Base-by-base conservation (phyloP, 92 coral and sea anemone genomes). In the Parazoanthus darwini region DNA sequence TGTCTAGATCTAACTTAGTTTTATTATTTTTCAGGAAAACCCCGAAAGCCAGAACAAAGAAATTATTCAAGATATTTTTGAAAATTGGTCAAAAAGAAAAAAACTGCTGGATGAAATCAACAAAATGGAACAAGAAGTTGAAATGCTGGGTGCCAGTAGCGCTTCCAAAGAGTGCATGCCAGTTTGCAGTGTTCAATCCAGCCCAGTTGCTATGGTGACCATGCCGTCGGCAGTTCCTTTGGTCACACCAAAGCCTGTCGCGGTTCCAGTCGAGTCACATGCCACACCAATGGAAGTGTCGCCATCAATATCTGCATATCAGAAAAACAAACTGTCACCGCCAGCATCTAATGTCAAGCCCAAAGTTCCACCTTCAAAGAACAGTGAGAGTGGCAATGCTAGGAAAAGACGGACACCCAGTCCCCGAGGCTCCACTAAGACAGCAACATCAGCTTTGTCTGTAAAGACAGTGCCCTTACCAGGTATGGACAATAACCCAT, bases 81-180 rank as follows among this genome's bases (percentile, higher is more conserved):
- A 97, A 72, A 94, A 90, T 78, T 93, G 92, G 83, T 90, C 90
- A 48, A 94, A 89, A 73, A 89, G 96, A 56, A 93, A 94, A 85
- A 91, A 89, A 10, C 91, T 97, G 58, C 82, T 97, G 42, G 94
- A 93, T n/a, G 83, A 93, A 83, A 93, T 97, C 7, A 91, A 86
- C 75, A 91, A 85, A 73, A 87, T 97, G 59, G 94, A 97, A 86
- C 86, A 86, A 75, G 98, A 95, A 48, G 87, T 92, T 59, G 92
- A 88, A 42, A 90, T 80, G 15, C 93, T 89, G 23, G 89, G 68
- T 78, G 74, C 85, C 23, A 70, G 80, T 43, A 16, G n/a, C 33
- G 58, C n/a, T 51, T 22, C 75, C 36, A 79, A 80, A 56, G 86
- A 48, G 59, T 42, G 22, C 56, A 81, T 20, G 29, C 44, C 58